phyloP scores from a whole-genome alignment of 2,113 vertebrate species.

The Pollimyrus isidori region DNA sequence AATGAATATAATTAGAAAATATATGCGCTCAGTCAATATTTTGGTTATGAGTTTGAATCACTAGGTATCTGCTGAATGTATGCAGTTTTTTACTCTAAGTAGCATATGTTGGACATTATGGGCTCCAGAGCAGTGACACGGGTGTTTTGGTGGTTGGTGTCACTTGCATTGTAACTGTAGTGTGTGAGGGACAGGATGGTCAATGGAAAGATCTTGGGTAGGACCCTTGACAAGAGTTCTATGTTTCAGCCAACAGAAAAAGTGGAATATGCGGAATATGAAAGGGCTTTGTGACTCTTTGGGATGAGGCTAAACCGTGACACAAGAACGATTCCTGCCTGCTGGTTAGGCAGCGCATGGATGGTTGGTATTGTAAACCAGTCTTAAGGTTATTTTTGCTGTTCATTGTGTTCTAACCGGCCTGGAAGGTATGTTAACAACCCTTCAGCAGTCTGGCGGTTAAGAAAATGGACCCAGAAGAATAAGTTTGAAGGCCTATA shows the following conservation, averaged over 20 bases:
- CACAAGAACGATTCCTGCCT: not conserved
- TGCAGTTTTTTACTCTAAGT: not conserved
- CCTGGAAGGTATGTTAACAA: not conserved
- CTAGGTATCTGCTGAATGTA: not conserved
- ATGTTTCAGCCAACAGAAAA: not conserved
- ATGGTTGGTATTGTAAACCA: not conserved
- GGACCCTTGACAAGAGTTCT: not conserved
- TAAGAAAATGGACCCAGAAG: not conserved
- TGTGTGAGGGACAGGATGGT: not conserved
- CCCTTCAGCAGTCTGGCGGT: not conserved
- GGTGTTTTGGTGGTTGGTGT: not conserved
- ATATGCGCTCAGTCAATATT: not conserved
- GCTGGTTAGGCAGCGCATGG: not conserved
- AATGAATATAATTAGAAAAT: constrained; percentile 16
- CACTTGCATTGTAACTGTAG: not conserved
- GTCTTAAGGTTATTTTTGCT: not conserved
- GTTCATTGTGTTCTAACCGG: not conserved
- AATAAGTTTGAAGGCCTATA: not conserved
- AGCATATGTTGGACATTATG: not conserved
- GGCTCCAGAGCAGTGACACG: not conserved
- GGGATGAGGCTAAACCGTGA: not conserved
- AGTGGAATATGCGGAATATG: not conserved
- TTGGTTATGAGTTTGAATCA: not conserved
- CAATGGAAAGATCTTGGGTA: not conserved
- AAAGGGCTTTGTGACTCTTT: not conserved